A percentile compares a stretch with the other conserved stretches of the same genome.
phyloP scores from a whole-genome alignment of 2,797 vertebrate species.

The Enteromius treurensis region DNA sequence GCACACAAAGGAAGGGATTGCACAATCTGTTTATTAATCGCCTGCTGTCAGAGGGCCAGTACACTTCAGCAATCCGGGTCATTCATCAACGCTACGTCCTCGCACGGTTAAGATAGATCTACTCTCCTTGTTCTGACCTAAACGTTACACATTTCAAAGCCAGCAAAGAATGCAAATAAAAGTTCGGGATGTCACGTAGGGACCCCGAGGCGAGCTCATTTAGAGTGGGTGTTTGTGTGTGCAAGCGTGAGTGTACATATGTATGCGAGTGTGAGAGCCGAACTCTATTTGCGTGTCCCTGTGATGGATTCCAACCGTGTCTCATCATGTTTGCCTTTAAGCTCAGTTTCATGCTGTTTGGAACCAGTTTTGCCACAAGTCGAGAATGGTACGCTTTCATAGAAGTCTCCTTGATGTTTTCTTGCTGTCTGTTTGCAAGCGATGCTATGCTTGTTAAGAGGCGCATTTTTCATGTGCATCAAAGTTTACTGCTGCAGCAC shows the following conservation, averaged over 20 bases:
- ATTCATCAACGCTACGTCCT: conserved; percentile 73
- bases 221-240: conserved; percentile 56
- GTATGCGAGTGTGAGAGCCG: conserved; percentile 68
- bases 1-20: conserved; percentile 74
- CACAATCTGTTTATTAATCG: conserved; percentile 83
- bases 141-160: conserved; percentile 75
- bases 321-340: conserved; percentile 78
- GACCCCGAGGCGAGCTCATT: conserved; percentile 67
- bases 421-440: conserved; percentile 72
- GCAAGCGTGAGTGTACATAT: conserved; percentile 57
- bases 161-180: conserved; percentile 65
- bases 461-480: conserved; percentile 68
- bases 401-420: conserved; percentile 71
- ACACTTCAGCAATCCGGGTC: conserved; percentile 72
- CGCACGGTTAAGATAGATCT: conserved; percentile 72
- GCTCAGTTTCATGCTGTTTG: conserved; percentile 76
- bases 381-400: conserved; percentile 64
- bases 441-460: conserved; percentile 76
- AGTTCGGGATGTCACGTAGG: conserved; percentile 74
- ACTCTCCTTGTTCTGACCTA: conserved; percentile 75
- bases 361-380: conserved; percentile 70
- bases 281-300: conserved; percentile 72
- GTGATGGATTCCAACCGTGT: conserved; percentile 73
- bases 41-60: conserved; percentile 77
- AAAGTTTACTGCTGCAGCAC: conserved; percentile 61